Conservation (phyloP, 2,797 vertebrate genomes). For the Naso thynnoides region DNA sequence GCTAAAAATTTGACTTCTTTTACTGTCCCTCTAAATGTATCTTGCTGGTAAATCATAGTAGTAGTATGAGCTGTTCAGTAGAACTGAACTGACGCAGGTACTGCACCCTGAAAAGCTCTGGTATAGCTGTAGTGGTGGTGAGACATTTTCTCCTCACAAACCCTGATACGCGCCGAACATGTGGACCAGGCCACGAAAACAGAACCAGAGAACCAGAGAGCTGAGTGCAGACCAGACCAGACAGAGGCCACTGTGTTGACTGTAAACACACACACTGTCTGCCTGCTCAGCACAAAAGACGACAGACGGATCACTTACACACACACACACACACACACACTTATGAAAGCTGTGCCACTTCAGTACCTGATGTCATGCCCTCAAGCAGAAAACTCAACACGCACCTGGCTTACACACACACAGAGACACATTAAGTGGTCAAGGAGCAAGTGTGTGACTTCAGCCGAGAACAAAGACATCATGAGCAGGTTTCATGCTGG, state of each 20-base stretch:
- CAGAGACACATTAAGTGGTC: slow-evolving; percentile 47
- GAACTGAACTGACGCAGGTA: not conserved
- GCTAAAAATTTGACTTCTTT: too few relatives aligned
- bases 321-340: slow-evolving; percentile 31
- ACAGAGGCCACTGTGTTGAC: slow-evolving; percentile 78
- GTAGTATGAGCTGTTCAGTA: too few relatives aligned
- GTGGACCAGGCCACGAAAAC: slow-evolving; percentile 50
- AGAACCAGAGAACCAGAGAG: slow-evolving; percentile 35
- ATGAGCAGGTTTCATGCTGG: slow-evolving; percentile 29
- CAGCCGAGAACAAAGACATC: slow-evolving; percentile 36
- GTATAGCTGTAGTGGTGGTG: not conserved
- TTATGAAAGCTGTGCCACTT: slow-evolving; percentile 25
- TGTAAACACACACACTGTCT: slow-evolving; percentile 83
- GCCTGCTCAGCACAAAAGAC: slow-evolving; percentile 60
- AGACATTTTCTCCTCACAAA: not conserved
- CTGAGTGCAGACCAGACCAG: slow-evolving; percentile 59
- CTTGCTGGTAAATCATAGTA: too few relatives aligned
- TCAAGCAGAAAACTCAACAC: slow-evolving; percentile 58
- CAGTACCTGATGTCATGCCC: slow-evolving; percentile 67
- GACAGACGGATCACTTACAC: slow-evolving; percentile 65
- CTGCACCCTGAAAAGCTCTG: not conserved
- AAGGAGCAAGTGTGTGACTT: slow-evolving; percentile 26
- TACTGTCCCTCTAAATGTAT: too few relatives aligned
- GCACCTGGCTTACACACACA: slow-evolving; percentile 66
- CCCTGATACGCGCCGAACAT: slow-evolving; percentile 5